Conservation (phyloP, 2,888 invertebrate genomes). For the Ornithoptera alexandrae region DNA sequence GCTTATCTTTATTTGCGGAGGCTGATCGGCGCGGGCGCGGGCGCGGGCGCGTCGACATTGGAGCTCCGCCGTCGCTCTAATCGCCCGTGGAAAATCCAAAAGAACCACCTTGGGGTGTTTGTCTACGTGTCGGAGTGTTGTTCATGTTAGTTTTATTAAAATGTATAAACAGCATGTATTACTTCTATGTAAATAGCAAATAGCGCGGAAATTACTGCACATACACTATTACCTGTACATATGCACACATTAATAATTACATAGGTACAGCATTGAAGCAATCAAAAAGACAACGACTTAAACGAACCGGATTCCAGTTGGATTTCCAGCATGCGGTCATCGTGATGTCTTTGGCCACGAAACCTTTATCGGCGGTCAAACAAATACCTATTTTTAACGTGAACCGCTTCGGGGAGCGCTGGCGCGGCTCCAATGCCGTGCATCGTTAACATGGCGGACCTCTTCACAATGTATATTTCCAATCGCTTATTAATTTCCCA, state of each 20-base stretch:
- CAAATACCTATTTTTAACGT: not conserved
- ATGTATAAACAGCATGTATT: no score
- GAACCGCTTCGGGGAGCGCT: not conserved
- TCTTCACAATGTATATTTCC: not conserved
- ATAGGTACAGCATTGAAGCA: not conserved
- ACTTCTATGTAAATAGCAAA: no score
- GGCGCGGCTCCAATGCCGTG: slow-evolving; percentile 8
- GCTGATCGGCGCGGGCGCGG: no score
- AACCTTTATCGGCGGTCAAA: not conserved
- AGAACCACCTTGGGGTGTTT: slow-evolving; percentile 27
- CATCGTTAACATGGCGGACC: not conserved
- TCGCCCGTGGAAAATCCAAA: slow-evolving; percentile 20
- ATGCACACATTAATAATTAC: no score
- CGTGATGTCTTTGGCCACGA: slow-evolving; percentile 25
- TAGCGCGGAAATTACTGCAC: no score
- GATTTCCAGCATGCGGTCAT: slow-evolving; percentile 33
- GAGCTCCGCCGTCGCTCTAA: not conserved
- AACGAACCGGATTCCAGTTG: slow-evolving; percentile 34
- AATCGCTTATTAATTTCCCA: not conserved
- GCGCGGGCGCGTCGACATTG: not conserved
- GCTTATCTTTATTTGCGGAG: not conserved
- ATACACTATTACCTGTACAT: no score
- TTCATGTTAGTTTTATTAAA: no score
- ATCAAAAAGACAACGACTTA: slow-evolving; percentile 5
- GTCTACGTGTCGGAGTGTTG: not conserved